Evolutionary conservation across 2,797 vertebrate species (phyloP), one percentile per base, ranked within the genome.

Genomic region (Cyprinella venusta): DNA sequence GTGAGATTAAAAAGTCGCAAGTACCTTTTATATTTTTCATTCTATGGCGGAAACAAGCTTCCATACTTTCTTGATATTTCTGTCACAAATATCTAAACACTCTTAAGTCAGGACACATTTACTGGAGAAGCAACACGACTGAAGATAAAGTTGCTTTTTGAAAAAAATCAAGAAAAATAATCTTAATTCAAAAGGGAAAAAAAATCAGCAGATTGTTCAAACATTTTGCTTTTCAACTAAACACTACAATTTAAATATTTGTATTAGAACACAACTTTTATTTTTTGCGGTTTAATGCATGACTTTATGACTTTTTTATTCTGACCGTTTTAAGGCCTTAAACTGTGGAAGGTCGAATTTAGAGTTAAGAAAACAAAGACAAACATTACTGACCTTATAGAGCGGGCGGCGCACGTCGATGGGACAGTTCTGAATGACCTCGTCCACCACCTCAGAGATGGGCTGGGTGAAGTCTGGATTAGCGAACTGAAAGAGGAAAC

Each of bases 371-470:
- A 61, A 12, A 6, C 56, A 24, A 10, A 59, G 56, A 61, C n/a
- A 6, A 61, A 26, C 56, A 6, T 24, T 0, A 13, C 61, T 91
- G 87, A 98, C 98, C 97, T 99, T 99, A 93, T 99, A 99, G 36
- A 99, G 96, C 0, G 98, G 98, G 86, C 98, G 97, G 65, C 98
- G 95, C 89, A 98, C 97, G 82, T 99, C 98, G 36, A 99, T 99
- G 87, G 98, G 98, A 88, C 98, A 99, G 94, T 99, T 99, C 92
- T 99, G 98, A 92, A 99, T 99, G 86, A 99, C 98, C 91, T 99
- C 98, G 84, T 99, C 98, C 89, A 99, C 98, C 89, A 99, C 98
- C 94, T 99, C 98, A 24, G 98, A 99, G 93, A 99, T 99, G 8
- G 98, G 98, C 91, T 99, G 98, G 0, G 97, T 99, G 82, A 99